Evolutionary conservation across 2,113 vertebrate species (phyloP), one percentile per base, ranked within the genome.

Genomic region (Antigone vipio): DNA sequence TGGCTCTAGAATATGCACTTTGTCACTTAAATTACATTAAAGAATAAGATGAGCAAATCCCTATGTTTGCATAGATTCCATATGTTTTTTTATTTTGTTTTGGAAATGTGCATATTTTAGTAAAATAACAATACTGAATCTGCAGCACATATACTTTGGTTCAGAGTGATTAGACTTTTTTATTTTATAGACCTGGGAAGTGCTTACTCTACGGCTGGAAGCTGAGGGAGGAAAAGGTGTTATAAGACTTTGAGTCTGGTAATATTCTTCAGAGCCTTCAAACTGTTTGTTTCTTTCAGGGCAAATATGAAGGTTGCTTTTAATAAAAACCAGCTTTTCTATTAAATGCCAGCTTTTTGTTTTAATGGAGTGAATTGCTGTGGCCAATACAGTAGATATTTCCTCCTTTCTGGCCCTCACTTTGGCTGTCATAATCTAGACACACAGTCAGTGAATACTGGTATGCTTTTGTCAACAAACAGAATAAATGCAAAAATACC

Each of bases 141-240:
- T 47, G 11, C 27, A 64, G 12, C 7, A 12, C 21, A 15, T 29
- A 15, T 35, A 44, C 34, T 44, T 49, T 62, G 0, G 0, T 64
- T 93, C 35, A 88, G 42, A 78, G 29, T 19, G 29, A 44, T 53
- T 11, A 77, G 6, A 47, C 3, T 3, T 10, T 77, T 84, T 80
- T 49, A 24, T 52, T 44, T 85, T 38, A 9, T 19, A 72, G 15
- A 72, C 49, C 15, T 66, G 7, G 18, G 23, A 20, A 50, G 5
- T 50, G 22, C 29, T 88, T 3, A 1, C 18, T 30, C 4, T n/a
- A 2, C 0, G 2, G 4, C 11, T 83, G 64, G 35, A 64, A 60
- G 10, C 5, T 62, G 35, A 60, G 60, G 23, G 27, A 77, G 32
- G 20, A 80, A 67, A 64, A 60, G 10, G 2, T 9, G 3, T n/a